Evolutionary conservation across 2,113 vertebrate genomes (phyloP), one percentile per base, ranked within the genome.

Genomic region (Dinomys branickii): DNA sequence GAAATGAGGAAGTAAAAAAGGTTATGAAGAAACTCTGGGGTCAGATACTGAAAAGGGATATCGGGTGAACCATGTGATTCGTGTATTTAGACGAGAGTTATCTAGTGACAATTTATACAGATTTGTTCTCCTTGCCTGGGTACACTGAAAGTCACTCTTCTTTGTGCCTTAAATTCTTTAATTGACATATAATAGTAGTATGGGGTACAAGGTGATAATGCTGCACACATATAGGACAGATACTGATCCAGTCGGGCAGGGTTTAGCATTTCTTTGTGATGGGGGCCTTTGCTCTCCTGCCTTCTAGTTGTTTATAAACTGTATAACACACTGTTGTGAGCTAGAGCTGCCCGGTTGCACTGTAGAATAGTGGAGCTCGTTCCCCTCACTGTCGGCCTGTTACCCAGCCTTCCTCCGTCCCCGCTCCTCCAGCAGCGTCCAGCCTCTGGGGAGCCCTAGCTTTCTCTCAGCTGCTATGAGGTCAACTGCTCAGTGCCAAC

Each of bases 1-100:
- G 96, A 84, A 97, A 97, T 41, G 58, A 94, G 52, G 92, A 98
- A 67, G 47, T 97, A 13, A 96, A 97, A 88, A 96, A 22, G 86
- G 85, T 63, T n/a, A 82, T 96, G 85, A 92, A 54, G 38, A 92
- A 94, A 0, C 41, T 95, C 69, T 93, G 80, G 87, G 28, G 12
- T 4, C 95, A 78, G 85, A 71, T 77, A 75, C 38, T 56, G 7
- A 90, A 94, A 88, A 65, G 1, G n/a, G 5, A 1, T 67, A 5
- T 90, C 47, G 7, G 38, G 30, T 96, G 82, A 94, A 38, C 14
- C 4, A 58, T 47, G 4, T 19, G 13, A 85, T 41, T 86, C n/a
- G 5, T 85, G 0, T 3, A 26, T 35, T 83, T 56, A 90, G 1
- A n/a, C 4, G 73, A 88, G 26, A 56, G 30, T 41, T 28, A 59